Base-by-base conservation (phyloP, 2,888 invertebrate species). In the Macropis europaea region DNA sequence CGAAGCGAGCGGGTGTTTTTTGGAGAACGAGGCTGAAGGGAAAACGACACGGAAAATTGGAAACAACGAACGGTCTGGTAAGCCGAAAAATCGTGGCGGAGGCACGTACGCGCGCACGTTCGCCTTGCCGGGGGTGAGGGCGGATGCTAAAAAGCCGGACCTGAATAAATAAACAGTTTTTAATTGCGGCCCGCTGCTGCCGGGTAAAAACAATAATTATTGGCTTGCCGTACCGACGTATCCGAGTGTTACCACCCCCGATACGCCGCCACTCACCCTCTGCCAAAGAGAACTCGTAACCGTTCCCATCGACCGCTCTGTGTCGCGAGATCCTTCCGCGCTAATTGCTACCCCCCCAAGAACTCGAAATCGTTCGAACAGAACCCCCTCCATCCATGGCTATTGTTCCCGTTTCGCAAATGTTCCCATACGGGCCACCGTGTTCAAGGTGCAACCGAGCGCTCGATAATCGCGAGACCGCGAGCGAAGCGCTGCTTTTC, bases 111-210 rank as follows among this genome's bases (percentile, higher is more conserved):
- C 71, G 52, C 19, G 13, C 54, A 53, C 64, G 56, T 67, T 64
- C 56, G 30, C 47, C 67, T 57, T 66, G 60, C 63, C 64, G 42
- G 64, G 73, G 67, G 81, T 64, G 78, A 66, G 81, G 69, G 82
- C 82, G 84, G 84, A 86, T 86, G 85, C 85, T 87, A 89, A 89
- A 90, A 89, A 88, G 87, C 86, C 85, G 84, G 76, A 80, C 75
- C 84, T 89, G 89, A 89, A 90, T 90, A 89, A 89, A 89, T 89
- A 89, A 90, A 89, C 89, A 89, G 88, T 89, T 90, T 90, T 89
- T 90, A 89, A 90, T 90, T 89, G 88, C 88, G 86, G 83, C 84
- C 86, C 84, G 86, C 83, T 85, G 87, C 84, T 85, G 80, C 84
- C 73, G 82, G 82, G 84, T 87, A 89, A 89, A 89, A 89, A 89